phyloP scores from a whole-genome alignment of 30 jellyfish, hydroid and myxozoan species.

The Hydra vulgaris region DNA sequence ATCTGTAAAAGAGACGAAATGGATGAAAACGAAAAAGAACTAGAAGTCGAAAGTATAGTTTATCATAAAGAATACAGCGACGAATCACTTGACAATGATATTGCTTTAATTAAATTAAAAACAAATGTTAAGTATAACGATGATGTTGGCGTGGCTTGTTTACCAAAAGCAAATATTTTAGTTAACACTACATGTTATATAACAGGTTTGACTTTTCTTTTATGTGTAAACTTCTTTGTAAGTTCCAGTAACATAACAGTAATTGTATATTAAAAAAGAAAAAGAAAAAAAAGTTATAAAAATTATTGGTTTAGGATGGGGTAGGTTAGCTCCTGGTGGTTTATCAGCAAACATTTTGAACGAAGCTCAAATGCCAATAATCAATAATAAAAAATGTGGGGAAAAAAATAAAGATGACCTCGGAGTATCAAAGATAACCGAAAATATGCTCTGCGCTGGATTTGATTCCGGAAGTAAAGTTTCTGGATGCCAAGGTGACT shows the following conservation, averaged over 20 bases:
- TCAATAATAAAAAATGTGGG: conserved; percentile 13
- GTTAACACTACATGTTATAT: neutral
- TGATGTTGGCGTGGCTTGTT: conserved; percentile 18
- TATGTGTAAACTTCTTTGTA: neutral
- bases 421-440: conserved; percentile 7
- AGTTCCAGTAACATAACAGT: neutral
- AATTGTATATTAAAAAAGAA: no score
- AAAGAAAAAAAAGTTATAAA: neutral
- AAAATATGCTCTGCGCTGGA: conserved; percentile 32
- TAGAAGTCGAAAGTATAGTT: conserved; percentile 9
- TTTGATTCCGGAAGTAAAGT: conserved; percentile 4
- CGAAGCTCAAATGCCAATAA: conserved; percentile 11
- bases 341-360: conserved; percentile 10
- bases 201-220: conserved; percentile 5
- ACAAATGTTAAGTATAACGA: neutral
- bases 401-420: neutral
- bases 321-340: conserved; percentile 9
- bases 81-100: conserved; percentile 9
- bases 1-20: neutral
- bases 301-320: conserved; percentile 9
- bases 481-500: conserved; percentile 39
- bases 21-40: conserved; percentile 4
- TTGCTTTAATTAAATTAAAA: conserved; percentile 12
- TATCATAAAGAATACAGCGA: conserved; percentile 11
- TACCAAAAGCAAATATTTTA: conserved; percentile 1